Base-by-base conservation (phyloP, 2,888 invertebrate genomes). In the Pilophorus perplexus region DNA sequence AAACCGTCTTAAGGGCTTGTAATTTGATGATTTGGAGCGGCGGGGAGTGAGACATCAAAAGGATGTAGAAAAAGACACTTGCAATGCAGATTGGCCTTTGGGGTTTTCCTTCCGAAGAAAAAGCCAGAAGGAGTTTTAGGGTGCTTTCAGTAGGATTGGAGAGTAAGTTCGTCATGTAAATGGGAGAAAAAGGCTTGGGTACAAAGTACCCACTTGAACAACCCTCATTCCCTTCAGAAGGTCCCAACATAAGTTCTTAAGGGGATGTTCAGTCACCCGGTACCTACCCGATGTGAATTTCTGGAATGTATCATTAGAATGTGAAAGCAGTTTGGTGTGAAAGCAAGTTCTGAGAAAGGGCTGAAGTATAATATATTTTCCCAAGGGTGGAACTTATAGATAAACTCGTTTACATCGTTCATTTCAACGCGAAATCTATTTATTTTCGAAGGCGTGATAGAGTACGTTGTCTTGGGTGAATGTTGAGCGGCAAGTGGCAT, bases 161-260 rank as follows among this genome's bases (percentile, higher is more conserved):
- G 44, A 44, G 20, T 44, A 44, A 44, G 44, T 44, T 44, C 44
- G 44, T 44, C 44, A 44, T 44, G 44, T 44, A 44, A 44, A 44
- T 44, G 22, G 44, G 44, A 44, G 18, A 22, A 44, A 44, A 44
- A 44, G 44, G 12, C 44, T 44, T 44, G 44, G 18, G 22, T 44
- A 44, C 44, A 44, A 44, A 44, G 44, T 18, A 44, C 44, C 44
- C 22, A 44, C 44, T 44, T 44, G 44, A 44, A 44, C 22, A 44
- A 44, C 44, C 18, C 44, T 18, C 44, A 18, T 18, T 18, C 44
- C 18, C 18, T 44, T 3, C 8, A 44, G 22, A 14, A 18, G 44
- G 22, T 10, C 20, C 12, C 44, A 12, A 44, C 44, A 44, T 44
- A 44, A 44, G 44, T 44, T 44, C 44, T 44, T n/a, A n/a, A n/a